phyloP scores from a whole-genome alignment of 2,888 invertebrate species.

The Hypselothyrea guttata region DNA sequence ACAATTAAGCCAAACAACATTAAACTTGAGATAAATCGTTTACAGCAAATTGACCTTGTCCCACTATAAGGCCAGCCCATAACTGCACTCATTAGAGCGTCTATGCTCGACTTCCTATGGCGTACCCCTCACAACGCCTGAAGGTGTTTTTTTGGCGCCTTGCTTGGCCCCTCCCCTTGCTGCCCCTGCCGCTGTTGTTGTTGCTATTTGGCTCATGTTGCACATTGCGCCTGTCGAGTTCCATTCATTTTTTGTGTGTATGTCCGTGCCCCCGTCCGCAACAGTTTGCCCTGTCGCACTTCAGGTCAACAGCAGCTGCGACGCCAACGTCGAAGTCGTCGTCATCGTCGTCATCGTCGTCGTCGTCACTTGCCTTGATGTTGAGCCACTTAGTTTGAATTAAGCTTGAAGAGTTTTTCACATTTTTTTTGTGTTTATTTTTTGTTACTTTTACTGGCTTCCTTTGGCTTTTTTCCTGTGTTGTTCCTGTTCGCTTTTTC shows the following conservation, averaged over 20 bases:
- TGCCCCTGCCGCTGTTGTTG: slow-evolving; percentile 16
- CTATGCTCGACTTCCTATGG: slow-evolving; percentile 1
- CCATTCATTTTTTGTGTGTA: slow-evolving; percentile 57
- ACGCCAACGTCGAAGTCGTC: too few relatives aligned
- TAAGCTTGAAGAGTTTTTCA: slow-evolving; percentile 57
- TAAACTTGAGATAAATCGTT: background rate
- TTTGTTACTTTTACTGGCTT: background rate
- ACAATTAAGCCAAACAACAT: too few relatives aligned
- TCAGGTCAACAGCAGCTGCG: slow-evolving; percentile 62
- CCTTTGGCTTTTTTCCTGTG: slow-evolving; percentile 16
- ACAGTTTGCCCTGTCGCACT: slow-evolving; percentile 37
- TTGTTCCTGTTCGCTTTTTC: slow-evolving; percentile 22
- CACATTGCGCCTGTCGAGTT: slow-evolving; percentile 72
- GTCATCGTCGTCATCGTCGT: slow-evolving; percentile 15
- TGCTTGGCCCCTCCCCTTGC: slow-evolving; percentile 40
- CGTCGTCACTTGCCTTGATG: slow-evolving; percentile 72
- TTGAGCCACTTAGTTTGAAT: slow-evolving; percentile 61
- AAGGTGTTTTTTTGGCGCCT: slow-evolving; percentile 31
- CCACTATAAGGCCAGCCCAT: slow-evolving; percentile 36
- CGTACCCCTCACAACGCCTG: too few relatives aligned
- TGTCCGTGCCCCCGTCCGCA: background rate
- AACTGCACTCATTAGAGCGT: slow-evolving; percentile 41
- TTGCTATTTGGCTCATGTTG: slow-evolving; percentile 54
- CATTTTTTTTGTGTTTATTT: slow-evolving; percentile 17
- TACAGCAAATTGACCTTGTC: background rate